Percentiles rank a stretch among this genome's conserved stretches.
Conservation (phyloP, 2,888 invertebrate genomes). For the Deladenus siricidicola region DNA sequence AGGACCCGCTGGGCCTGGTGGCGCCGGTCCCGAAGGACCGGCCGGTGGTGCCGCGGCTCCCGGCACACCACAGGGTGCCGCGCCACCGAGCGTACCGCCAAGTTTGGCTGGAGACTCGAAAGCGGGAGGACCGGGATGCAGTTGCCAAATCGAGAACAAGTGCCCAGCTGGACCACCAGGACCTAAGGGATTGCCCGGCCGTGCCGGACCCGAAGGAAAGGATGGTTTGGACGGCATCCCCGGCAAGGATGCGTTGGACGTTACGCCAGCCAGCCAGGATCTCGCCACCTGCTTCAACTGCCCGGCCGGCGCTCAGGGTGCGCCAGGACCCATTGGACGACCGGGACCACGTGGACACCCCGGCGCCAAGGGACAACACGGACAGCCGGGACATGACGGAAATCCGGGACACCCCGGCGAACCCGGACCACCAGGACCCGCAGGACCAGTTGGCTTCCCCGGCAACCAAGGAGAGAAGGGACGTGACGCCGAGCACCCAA, state of each 20-base stretch:
- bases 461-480: constrained; percentile 45
- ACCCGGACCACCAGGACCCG: constrained; percentile 39
- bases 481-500: constrained; percentile 46
- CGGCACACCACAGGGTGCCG: constrained; percentile 17
- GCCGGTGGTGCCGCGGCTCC: constrained; percentile 20
- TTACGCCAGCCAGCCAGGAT: constrained; percentile 42
- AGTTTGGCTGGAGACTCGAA: constrained; percentile 15
- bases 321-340: constrained; percentile 43
- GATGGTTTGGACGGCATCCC: constrained; percentile 38
- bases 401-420: constrained; percentile 47
- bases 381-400: constrained; percentile 44
- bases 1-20: constrained; percentile 14
- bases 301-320: constrained; percentile 45
- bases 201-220: constrained; percentile 41
- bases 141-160: constrained; percentile 28
- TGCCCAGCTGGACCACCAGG: constrained; percentile 47
- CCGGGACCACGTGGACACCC: constrained; percentile 46
- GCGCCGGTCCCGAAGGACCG: constrained; percentile 34
- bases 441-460: constrained; percentile 41
- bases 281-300: constrained; percentile 48
- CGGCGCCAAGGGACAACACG: constrained; percentile 29
- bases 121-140: constrained; percentile 9
- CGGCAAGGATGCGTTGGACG: constrained; percentile 39
- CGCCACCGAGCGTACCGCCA: constrained; percentile 26
- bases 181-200: constrained; percentile 45